Percentiles rank a stretch among this genome's conserved stretches.
Conservation (phyloP, 2,797 vertebrate genomes). For the Hippopotamyrus pictus region DNA sequence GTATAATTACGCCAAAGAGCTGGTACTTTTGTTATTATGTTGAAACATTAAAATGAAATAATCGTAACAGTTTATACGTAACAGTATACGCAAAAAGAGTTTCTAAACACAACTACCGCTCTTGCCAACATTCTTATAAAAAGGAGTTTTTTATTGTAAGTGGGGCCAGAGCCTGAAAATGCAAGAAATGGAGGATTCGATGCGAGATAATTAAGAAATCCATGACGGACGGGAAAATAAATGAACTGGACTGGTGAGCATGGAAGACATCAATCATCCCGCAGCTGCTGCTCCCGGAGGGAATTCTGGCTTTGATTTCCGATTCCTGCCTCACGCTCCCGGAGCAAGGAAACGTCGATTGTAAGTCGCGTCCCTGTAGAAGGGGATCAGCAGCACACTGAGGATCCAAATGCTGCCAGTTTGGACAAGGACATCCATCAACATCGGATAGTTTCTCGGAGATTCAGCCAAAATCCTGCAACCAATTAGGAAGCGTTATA, state of each 20-base stretch:
- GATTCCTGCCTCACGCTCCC: background rate
- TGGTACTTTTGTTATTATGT: background rate
- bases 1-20: background rate
- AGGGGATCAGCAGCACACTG: background rate
- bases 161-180: background rate
- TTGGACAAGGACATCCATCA: conserved; percentile 8
- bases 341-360: conserved; percentile 7
- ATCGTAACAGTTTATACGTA: background rate
- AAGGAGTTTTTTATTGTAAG: background rate
- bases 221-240: conserved; percentile 21
- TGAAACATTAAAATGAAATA: background rate
- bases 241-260: conserved; percentile 12
- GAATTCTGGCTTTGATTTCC: conserved; percentile 3
- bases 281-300: conserved; percentile 11
- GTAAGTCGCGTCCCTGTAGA: background rate
- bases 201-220: conserved; percentile 24
- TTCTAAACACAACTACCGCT: background rate
- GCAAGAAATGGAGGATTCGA: background rate
- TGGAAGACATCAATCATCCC: conserved; percentile 19
- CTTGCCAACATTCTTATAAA: background rate
- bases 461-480: background rate
- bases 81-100: background rate
- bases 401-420: background rate
- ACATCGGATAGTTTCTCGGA: background rate
- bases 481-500: background rate